phyloP scores from a whole-genome alignment of 2,797 vertebrate species.

The Apogon talboti region DNA sequence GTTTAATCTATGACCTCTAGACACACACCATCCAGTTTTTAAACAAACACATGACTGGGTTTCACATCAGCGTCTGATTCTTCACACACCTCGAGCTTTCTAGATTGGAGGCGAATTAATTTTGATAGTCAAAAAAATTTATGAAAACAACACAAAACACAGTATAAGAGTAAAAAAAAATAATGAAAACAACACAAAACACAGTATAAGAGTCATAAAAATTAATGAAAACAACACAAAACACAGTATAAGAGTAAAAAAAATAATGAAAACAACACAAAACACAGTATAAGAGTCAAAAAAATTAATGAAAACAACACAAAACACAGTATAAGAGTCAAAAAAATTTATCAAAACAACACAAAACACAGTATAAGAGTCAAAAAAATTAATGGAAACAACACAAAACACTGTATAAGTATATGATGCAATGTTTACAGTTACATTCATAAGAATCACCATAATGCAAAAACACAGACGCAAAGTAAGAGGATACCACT shows the following conservation, averaged over 20 bases:
- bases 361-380: neutral
- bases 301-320: neutral
- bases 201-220: neutral
- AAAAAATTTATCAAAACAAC: neutral
- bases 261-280: too few species aligned
- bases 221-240: too few species aligned
- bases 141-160: too few species aligned
- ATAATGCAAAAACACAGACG: too few species aligned
- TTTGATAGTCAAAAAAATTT: neutral
- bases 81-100: neutral
- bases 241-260: neutral
- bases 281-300: neutral
- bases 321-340: neutral
- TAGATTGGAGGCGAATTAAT: too few species aligned
- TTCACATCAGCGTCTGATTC: neutral
- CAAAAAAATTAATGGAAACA: neutral
- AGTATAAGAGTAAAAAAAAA: neutral
- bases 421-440: too few species aligned
- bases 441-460: too few species aligned
- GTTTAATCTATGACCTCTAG: constrained; percentile 25
- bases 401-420: too few species aligned
- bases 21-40: constrained; percentile 15
- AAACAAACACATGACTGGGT: constrained; percentile 16
- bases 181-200: too few species aligned
- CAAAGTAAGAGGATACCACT: too few species aligned